These are phyloP conservation scores for Alsophila aescularia DNA, from an alignment of 2,888 invertebrate genomes.

Conservation along the genomic window DNA sequence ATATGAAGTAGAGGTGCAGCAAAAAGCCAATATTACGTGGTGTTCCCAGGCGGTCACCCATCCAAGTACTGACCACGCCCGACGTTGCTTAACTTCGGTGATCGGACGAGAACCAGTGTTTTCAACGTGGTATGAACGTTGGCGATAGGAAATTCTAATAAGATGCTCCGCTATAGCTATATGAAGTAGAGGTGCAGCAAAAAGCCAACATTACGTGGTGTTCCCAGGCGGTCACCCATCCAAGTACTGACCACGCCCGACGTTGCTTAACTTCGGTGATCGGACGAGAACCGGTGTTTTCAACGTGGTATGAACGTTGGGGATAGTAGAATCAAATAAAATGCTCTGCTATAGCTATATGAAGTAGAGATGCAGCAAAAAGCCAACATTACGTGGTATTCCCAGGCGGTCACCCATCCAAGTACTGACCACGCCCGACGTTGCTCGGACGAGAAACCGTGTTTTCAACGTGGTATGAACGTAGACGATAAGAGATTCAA, in stretches of 20 bases:
- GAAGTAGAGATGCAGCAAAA: no score
- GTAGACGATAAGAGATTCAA: no score
- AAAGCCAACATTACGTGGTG: conserved; percentile 57
- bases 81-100: conserved; percentile 76
- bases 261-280: conserved; percentile 78
- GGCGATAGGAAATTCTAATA: conserved; percentile 4
- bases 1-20: neutral
- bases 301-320: conserved; percentile 69
- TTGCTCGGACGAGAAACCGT: no score
- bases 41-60: conserved; percentile 76
- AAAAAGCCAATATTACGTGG: conserved; percentile 54
- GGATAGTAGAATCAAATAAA: no score
- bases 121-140: conserved; percentile 58
- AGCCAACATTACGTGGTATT: no score
- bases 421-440: no score
- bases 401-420: no score
- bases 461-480: no score
- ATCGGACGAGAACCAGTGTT: conserved; percentile 75
- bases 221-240: conserved; percentile 77
- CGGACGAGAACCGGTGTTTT: conserved; percentile 76
- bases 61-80: conserved; percentile 76
- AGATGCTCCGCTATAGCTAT: neutral
- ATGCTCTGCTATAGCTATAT: no score
- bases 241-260: conserved; percentile 75
- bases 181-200: neutral